phyloP scores from a whole-genome alignment of 2,113 vertebrate species.

The Brienomyrus longianalis region DNA sequence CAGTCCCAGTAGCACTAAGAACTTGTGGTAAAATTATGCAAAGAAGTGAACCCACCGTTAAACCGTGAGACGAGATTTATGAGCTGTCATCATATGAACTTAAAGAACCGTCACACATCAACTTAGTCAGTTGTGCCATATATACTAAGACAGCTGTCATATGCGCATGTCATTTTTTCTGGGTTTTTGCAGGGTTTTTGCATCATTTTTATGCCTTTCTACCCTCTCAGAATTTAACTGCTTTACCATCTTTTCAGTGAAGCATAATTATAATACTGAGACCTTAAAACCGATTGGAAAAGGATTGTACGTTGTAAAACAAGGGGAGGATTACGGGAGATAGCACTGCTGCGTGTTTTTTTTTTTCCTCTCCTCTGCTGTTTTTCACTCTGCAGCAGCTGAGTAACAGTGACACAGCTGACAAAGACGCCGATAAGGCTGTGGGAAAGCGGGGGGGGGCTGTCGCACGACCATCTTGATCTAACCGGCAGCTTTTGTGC shows the following conservation, averaged over 20 bases:
- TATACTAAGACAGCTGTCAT: background rate
- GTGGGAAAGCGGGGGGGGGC: background rate
- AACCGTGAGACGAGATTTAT: background rate
- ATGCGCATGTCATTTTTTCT: background rate
- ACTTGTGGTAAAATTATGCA: background rate
- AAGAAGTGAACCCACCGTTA: background rate
- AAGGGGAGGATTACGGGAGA: background rate
- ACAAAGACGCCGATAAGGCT: slow-evolving; percentile 4
- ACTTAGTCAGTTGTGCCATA: background rate
- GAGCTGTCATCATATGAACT: background rate
- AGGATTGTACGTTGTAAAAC: background rate
- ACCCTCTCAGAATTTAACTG: background rate
- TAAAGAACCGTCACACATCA: background rate
- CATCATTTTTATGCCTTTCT: background rate
- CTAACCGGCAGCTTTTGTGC: background rate
- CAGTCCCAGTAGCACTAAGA: background rate
- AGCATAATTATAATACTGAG: background rate
- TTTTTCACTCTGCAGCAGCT: background rate
- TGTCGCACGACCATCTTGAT: slow-evolving; percentile 4
- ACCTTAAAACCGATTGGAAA: background rate
- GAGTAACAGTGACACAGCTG: background rate
- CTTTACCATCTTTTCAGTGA: background rate
- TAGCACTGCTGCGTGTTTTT: background rate
- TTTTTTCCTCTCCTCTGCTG: background rate
- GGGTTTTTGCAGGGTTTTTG: background rate